Evolutionary conservation across 1,140 invertebrate genomes (phyloP).

Genomic region (Mercenaria mercenaria): DNA sequence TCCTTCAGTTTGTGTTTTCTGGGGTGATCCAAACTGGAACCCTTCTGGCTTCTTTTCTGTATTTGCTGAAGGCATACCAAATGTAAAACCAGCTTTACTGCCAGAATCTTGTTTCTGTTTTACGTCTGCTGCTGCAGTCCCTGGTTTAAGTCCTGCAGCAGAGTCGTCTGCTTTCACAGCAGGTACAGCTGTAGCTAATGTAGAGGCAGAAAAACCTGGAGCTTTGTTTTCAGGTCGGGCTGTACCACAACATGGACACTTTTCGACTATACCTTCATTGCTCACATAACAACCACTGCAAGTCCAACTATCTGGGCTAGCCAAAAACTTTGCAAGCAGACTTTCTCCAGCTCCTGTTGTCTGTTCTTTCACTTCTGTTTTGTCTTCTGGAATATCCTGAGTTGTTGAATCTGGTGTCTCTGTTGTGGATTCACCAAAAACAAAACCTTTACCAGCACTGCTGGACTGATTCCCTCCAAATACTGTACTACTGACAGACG

Average conservation of each 20-base stretch:
- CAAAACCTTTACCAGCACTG: background rate
- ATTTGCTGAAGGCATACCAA: background rate
- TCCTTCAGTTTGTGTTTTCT: background rate
- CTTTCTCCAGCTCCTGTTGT: conserved; percentile 2
- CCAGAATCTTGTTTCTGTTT: background rate
- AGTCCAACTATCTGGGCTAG: conserved; percentile 40
- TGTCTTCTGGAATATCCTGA: background rate
- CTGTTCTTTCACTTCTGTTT: background rate
- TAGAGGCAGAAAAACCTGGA: background rate
- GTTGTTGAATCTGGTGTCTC: background rate
- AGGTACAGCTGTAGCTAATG: background rate
- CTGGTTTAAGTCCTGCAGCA: conserved; percentile 24
- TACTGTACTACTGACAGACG: background rate
- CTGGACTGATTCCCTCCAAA: background rate
- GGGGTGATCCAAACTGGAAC: conserved; percentile 29
- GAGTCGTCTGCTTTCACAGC: background rate
- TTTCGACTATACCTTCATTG: conserved; percentile 11
- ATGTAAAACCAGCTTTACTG: background rate
- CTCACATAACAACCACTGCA: conserved; percentile 21
- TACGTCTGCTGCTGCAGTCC: background rate
- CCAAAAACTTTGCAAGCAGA: conserved; percentile 38
- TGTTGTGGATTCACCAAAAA: background rate
- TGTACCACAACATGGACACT: conserved; percentile 10
- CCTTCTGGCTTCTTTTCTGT: background rate
- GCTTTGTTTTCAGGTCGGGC: background rate